These are phyloP conservation scores for Dinothrombium tinctorium DNA, from an alignment of 1,140 invertebrate genomes.

Conservation along the genomic window DNA sequence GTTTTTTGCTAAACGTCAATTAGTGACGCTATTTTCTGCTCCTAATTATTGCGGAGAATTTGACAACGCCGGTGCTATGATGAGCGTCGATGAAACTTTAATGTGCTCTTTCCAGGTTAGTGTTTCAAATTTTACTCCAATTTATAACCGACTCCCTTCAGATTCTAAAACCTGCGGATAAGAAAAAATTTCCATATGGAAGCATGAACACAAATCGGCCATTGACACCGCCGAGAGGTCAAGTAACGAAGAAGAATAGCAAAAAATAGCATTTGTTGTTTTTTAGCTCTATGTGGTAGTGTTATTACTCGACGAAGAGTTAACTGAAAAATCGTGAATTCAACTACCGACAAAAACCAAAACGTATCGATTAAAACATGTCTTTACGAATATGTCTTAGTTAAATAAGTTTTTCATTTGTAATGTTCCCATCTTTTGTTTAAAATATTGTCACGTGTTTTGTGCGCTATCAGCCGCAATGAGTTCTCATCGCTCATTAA, in stretches of 20 bases:
- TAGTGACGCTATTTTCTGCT: conserved; percentile 49
- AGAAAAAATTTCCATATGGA: conserved; percentile 35
- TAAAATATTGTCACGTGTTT: no score
- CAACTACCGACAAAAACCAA: no score
- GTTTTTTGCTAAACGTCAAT: conserved; percentile 43
- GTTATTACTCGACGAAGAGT: no score
- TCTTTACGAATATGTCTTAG: no score
- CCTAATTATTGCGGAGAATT: conserved; percentile 99
- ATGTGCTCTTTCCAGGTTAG: conserved; percentile 42
- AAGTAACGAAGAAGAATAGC: conserved; percentile 19
- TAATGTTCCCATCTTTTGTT: no score
- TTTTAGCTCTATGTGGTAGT: no score
- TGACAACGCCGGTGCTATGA: conserved; percentile 82
- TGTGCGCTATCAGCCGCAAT: no score
- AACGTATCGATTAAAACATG: no score
- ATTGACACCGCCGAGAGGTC: conserved; percentile 51
- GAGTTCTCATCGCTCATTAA: no score
- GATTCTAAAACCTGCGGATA: conserved; percentile 32
- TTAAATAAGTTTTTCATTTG: no score
- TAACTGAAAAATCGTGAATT: no score
- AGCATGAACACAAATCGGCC: conserved; percentile 30
- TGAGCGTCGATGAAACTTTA: conserved; percentile 58
- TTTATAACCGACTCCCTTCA: conserved; percentile 7
- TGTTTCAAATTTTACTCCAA: background rate
- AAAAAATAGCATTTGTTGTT: no score